Base-by-base conservation (phyloP, 2,797 vertebrate species). In the Ispidina picta region DNA sequence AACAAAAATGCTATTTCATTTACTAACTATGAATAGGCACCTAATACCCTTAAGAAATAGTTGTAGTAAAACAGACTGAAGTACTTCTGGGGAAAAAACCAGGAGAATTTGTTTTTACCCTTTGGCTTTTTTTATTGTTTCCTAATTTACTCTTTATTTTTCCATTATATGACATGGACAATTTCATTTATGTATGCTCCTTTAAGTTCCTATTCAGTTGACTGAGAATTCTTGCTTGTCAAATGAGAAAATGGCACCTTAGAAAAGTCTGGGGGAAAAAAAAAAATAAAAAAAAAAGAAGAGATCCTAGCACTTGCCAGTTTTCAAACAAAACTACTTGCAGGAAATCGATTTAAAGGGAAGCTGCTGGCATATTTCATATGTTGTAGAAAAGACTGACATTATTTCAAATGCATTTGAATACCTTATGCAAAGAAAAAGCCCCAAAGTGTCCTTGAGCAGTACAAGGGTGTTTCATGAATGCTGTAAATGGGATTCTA, bases 281-380 rank as follows among this genome's bases (percentile, higher is more conserved):
- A 77, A 86, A 77, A 81, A 77, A 82, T 83, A 92, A 86, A 71
- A 31, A 52, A 66, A 68, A 77, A 83, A 77, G 81, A 87, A 92
- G 83, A 74, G n/a, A 89, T 37, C 39, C 29, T 69, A 70, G 39
- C 54, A 74, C 28, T 84, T 95, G 89, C 59, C 78, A 83, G 89
- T 94, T 97, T 96, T 85, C 89, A 83, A 95, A 93, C 94, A 95
- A 81, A 87, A 92, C 95, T 95, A 85, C 82, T 91, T 81, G 33
- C 43, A 73, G 77, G 64, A 84, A 88, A 90, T 74, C 6, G 12
- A 91, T 96, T 94, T 95, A 94, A 90, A 80, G 88, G 90, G 90
- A 91, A 81, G 81, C 82, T 86, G 86, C 66, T 44, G 49, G 55
- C n/a, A 71, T 95, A 66, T 95, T 86, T 95, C 58, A 58, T 92